phyloP scores from a whole-genome alignment of 92 coral and sea anemone genomes.

The Epizoanthus stellaris region DNA sequence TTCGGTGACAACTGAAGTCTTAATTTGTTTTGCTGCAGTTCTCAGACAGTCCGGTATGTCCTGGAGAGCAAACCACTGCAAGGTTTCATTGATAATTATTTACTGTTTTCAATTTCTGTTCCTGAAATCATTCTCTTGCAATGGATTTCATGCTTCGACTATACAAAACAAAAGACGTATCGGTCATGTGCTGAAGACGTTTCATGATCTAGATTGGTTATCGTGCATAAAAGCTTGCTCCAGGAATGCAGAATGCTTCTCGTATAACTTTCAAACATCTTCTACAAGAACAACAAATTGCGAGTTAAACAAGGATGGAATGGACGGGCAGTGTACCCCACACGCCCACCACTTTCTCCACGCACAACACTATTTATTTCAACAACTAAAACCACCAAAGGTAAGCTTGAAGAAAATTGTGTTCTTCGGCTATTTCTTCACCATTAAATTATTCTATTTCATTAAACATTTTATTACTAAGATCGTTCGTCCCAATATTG shows the following conservation, averaged over 20 bases:
- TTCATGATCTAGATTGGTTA: conserved; percentile 49
- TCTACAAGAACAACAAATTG: not conserved
- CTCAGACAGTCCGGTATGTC: too few relatives aligned
- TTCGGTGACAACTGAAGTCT: too few relatives aligned
- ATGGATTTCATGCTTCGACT: not conserved
- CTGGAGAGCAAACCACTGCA: too few relatives aligned
- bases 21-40: too few relatives aligned
- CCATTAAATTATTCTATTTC: not conserved
- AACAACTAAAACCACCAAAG: conserved; percentile 13
- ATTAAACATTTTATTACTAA: not conserved
- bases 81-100: too few relatives aligned
- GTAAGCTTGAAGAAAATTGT: not conserved
- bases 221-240: conserved; percentile 52
- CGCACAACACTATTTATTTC: not conserved
- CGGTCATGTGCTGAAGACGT: conserved; percentile 29
- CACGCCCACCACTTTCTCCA: not conserved
- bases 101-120: too few relatives aligned
- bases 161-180: conserved; percentile 10
- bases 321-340: not conserved
- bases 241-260: conserved; percentile 20
- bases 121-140: too few relatives aligned
- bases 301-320: not conserved
- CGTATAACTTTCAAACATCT: conserved; percentile 50
- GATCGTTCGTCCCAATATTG: not conserved
- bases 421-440: not conserved